Base-by-base conservation (phyloP, 2,888 invertebrate species). In the Glaucopsyche alexis region DNA sequence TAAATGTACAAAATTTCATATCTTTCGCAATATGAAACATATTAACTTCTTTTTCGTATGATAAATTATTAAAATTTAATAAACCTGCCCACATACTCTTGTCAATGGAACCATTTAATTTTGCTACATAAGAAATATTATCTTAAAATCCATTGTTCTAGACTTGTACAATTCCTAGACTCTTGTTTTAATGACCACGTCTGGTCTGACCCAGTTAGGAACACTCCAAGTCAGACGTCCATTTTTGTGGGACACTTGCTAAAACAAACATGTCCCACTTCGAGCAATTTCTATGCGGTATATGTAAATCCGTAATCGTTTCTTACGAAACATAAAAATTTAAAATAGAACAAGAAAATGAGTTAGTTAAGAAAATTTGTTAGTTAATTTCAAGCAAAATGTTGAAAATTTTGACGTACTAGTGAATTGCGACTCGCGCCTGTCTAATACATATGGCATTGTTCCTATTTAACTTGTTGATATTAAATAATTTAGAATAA, bases 211-310 rank as follows among this genome's bases (percentile, higher is more conserved):
- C 81, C 76, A 81, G 79, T 81, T 81, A 78, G 73, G 70, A 66
- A 71, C 73, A 76, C 77, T 77, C 78, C 78, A 76, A 76, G 77
- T 73, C 72, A 77, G 77, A 79, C 78, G 75, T 77, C 79, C 77
- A 81, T 82, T 84, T 85, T 82, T 81, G 82, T 77, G 80, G 76
- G 78, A 80, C 82, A 82, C 80, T 82, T 81, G 80, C 78, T 81
- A 82, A 83, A 83, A 83, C 79, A 82, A 83, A 84, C 82, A 79
- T 78, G 83, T 79, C 81, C 81, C 72, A 82, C 78, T 82, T 83
- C 74, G 74, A 72, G 71, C 71, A 66, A 60, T 60, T 13, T 60
- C 7, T 38, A 2, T 29, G 2, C 38, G 29, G 9, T 38, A 60
- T 60, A 55, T 38, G 38, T 29, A 60, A 60, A 60, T 55, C 19